Evolutionary conservation across 2,797 vertebrate genomes (phyloP).

Genomic region (Huso huso): DNA sequence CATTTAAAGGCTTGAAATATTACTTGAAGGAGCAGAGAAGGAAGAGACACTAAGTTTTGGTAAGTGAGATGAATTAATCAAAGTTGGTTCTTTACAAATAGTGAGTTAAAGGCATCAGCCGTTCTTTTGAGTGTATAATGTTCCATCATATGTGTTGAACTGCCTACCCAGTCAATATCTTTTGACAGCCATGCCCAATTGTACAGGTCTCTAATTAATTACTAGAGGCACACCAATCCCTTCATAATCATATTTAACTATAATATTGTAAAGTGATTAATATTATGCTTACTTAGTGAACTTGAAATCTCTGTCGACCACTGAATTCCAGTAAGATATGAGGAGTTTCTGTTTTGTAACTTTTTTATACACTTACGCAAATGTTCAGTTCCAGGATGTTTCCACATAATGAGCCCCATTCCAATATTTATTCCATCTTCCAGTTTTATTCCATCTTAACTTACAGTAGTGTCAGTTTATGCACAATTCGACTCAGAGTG

Average conservation of each 20-base stretch:
- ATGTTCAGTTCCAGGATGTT: not conserved
- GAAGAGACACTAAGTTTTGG: too few relatives aligned
- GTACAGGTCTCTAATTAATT: conserved; percentile 1
- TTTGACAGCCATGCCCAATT: not conserved
- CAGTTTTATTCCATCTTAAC: too few relatives aligned
- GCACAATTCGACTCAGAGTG: too few relatives aligned
- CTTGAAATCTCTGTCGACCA: not conserved
- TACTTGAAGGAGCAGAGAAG: too few relatives aligned
- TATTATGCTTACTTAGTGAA: not conserved
- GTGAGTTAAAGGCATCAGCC: not conserved
- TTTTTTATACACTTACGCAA: not conserved
- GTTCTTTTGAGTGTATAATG: not conserved
- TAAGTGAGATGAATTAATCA: not conserved
- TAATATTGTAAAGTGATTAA: not conserved
- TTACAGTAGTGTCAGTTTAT: too few relatives aligned
- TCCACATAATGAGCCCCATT: not conserved
- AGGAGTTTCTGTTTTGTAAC: not conserved
- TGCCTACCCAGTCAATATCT: not conserved
- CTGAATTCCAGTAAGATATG: not conserved
- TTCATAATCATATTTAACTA: conserved; percentile 1
- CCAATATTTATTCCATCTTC: too few relatives aligned
- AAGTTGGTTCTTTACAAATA: not conserved
- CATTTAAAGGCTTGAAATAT: too few relatives aligned
- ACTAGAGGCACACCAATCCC: not conserved
- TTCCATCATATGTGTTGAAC: not conserved